Conservation (phyloP, 2,797 vertebrate species). For the Hirundo rustica region DNA sequence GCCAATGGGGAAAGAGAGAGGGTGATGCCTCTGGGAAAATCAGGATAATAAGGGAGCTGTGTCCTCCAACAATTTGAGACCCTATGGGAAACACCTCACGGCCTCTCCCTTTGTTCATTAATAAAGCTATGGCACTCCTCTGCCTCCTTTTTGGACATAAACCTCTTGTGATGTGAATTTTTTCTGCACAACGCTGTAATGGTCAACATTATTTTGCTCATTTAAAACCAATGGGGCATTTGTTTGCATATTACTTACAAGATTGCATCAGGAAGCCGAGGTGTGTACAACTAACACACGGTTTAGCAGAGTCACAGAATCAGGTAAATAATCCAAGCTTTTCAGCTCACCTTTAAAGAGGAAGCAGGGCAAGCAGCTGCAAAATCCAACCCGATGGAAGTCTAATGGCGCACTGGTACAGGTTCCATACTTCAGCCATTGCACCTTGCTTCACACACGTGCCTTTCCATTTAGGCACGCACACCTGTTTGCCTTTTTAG, state of each 20-base stretch:
- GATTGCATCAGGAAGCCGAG: not conserved
- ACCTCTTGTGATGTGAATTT: not conserved
- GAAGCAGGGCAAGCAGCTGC: not conserved
- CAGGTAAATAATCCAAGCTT: not conserved
- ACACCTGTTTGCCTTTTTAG: not conserved
- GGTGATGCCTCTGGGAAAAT: not conserved
- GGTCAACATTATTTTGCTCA: not conserved
- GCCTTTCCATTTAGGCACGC: accelerated
- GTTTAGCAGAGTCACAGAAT: not conserved
- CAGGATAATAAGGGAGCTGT: not conserved
- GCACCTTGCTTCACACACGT: accelerated
- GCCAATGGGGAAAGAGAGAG: not conserved
- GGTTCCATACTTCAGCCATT: not conserved
- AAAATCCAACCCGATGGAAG: not conserved
- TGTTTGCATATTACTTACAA: not conserved
- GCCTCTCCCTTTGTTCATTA: not conserved
- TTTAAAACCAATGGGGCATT: not conserved
- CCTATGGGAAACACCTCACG: not conserved
- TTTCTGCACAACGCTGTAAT: not conserved
- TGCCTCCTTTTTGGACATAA: not conserved
- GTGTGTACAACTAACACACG: not conserved
- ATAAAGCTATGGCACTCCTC: not conserved
- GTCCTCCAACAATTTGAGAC: not conserved
- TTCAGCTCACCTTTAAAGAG: not conserved
- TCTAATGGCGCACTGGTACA: accelerated